A percentile compares a stretch with the other conserved stretches of the same genome.
These are phyloP conservation scores for Plagodis dolabraria DNA, from an alignment of 2,888 invertebrate species.

Conservation along the genomic window DNA sequence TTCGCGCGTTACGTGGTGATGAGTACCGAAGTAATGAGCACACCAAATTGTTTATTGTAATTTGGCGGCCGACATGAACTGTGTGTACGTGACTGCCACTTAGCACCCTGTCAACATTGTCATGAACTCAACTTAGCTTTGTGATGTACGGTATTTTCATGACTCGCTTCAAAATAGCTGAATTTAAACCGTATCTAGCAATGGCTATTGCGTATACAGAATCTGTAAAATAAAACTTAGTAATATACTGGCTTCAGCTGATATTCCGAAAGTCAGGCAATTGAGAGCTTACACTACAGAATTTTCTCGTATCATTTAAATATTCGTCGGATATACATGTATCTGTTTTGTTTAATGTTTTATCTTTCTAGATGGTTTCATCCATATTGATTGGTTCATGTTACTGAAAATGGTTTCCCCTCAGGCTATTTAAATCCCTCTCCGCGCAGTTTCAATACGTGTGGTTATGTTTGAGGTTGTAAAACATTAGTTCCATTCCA, in stretches of 20 bases:
- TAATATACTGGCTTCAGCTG: too few species aligned
- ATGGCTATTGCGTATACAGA: not conserved
- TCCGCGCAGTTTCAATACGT: conserved; percentile 50
- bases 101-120: conserved; percentile 41
- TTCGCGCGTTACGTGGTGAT: conserved; percentile 74
- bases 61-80: conserved; percentile 72
- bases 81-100: conserved; percentile 69
- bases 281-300: too few species aligned
- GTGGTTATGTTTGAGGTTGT: conserved; percentile 37
- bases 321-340: too few species aligned
- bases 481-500: conserved; percentile 65
- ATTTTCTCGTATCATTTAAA: too few species aligned
- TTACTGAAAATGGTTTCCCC: conserved; percentile 15
- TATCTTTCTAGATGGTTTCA: too few species aligned
- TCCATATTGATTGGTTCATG: conserved; percentile 2
- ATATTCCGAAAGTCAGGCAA: too few species aligned
- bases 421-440: conserved; percentile 6
- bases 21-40: conserved; percentile 76
- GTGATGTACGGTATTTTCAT: conserved; percentile 25
- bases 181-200: not conserved
- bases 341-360: too few species aligned
- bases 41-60: conserved; percentile 81
- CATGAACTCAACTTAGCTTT: conserved; percentile 37
- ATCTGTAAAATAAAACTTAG: too few species aligned
- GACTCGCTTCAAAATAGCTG: conserved; percentile 5